Evolutionary conservation across 2,113 vertebrate genomes (phyloP), one percentile per base, ranked within the genome.

Genomic region (Varanus salvator): DNA sequence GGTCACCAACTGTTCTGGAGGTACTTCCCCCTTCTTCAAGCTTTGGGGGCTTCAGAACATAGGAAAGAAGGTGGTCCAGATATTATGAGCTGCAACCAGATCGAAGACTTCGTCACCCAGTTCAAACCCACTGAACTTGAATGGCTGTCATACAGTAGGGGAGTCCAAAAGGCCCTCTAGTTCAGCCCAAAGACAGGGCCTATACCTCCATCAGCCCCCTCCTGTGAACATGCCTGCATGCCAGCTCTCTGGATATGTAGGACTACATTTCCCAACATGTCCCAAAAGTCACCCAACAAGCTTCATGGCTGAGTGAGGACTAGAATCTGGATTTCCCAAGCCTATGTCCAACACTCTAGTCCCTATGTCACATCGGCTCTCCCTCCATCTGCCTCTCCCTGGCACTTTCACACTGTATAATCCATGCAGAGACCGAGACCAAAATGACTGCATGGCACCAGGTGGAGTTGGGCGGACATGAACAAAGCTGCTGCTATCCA

Each of bases 11-110:
- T 74, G 4, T 8, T 66, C 57, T 50, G 34, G 34, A 50, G 57
- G 25, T 50, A 76, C 1, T 57, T n/a, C 57, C 8, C 52, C 14
- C 8, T n/a, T 64, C 52, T 1, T 34, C 72, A 76, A 9, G 48
- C n/a, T 64, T 75, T 34, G n/a, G 50, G 52, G 25, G n/a, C n/a
- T 74, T 71, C 66, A 82, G 5, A 68, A 38, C 0, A 0, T 60
- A 64, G 3, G 50, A 54, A 74, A 83, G 69, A 54, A 57, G 29
- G 44, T 15, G 60, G 57, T 6, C 3, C 64, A 57, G 52, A 12
- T 23, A 9, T 31, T 11, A 5, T 27, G 83, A 57, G 17, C 15
- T 75, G 50, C 89, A 6, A 29, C 0, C 0, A 0, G 8, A 12
- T 0, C 31, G 31, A n/a, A 87, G 60, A 3, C 5, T 34, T 9